Evolutionary conservation across 2,888 invertebrate species (phyloP), one percentile per base, ranked within the genome.

Genomic region (Ganaspis brasiliensis): DNA sequence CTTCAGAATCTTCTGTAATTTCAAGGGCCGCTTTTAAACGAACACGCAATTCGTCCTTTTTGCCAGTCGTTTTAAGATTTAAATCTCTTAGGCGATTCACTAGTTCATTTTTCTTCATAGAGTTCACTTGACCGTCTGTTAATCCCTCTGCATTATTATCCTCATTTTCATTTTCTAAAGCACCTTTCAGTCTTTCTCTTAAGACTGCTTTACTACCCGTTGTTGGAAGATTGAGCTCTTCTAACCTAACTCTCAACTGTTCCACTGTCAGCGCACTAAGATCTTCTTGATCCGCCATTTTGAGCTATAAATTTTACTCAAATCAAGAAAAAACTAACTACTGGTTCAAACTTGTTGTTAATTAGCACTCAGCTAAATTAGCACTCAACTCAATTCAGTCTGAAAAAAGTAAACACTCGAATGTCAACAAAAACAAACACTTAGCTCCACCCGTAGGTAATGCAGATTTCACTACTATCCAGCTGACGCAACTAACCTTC

Each of bases 21-120:
- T 16, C 19, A 1, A 72, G 1, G 19, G 72, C 57, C 4, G 40
- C 40, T 40, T 57, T 73, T 14, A 73, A n/a, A 21, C 73, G 37
- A 9, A 14, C 26, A 4, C 26, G 37, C 19, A 73, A 16, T 10
- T 73, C 73, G 10, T 35, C 40, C n/a, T 73, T 73, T 0, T 57
- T 73, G 10, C 73, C 73, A n/a, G 57, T 57, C 57, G 73, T 73
- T 40, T 37, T 57, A 16, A 73, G 37, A 3, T 31, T 59, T 59
- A 73, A 9, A 10, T 59, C 45, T 45, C 10, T 2, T 45, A 45
- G 8, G 8, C 45, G 14, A 31, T 31, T 31, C 31, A 31, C 31
- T 2, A 31, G 31, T 6, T 31, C 31, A 31, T 4, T 4, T 6
- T 31, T 31, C 45, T 14, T 45, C 45, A 45, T 14, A 3, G 10